These are phyloP conservation scores for Rhamphomyia laevipes DNA, from an alignment of 2,888 invertebrate genomes.

Conservation along the genomic window DNA sequence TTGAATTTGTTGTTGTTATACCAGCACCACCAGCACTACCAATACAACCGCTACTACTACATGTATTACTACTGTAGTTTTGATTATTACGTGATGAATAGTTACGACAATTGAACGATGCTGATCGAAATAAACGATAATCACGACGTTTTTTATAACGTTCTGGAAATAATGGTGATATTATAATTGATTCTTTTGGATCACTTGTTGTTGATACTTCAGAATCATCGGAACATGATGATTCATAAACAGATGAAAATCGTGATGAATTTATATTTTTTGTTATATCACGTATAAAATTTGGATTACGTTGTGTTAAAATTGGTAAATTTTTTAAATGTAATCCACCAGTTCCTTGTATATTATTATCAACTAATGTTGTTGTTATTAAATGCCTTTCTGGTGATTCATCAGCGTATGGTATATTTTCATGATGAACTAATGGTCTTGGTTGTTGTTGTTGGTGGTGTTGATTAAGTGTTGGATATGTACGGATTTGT, in stretches of 20 bases:
- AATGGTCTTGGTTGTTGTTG: constrained; percentile 26
- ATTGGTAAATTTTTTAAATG: constrained; percentile 2
- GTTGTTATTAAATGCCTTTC: constrained; percentile 36
- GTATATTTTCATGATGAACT: constrained; percentile 48
- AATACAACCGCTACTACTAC: constrained; percentile 28
- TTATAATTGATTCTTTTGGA: constrained; percentile 33
- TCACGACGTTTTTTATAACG: constrained; percentile 36
- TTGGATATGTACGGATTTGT: neutral
- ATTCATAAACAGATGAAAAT: constrained; percentile 29
- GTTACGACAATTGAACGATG: constrained; percentile 38
- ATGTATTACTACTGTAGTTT: constrained; percentile 32
- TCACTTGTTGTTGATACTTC: constrained; percentile 30
- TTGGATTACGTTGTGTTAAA: constrained; percentile 10
- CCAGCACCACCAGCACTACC: constrained; percentile 17
- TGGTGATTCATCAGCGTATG: constrained; percentile 58
- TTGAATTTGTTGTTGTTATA: constrained; percentile 20
- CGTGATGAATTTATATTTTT: constrained; percentile 22
- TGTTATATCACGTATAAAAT: constrained; percentile 15
- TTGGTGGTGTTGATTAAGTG: constrained; percentile 2
- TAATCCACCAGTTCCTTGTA: constrained; percentile 11
- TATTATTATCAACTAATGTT: constrained; percentile 11
- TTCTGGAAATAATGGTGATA: constrained; percentile 33
- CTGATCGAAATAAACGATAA: constrained; percentile 35
- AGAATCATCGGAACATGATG: constrained; percentile 16
- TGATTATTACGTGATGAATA: constrained; percentile 36